These are phyloP conservation scores for Parasteatoda tepidariorum DNA, from an alignment of 1,140 invertebrate genomes.

Conservation along the genomic window DNA sequence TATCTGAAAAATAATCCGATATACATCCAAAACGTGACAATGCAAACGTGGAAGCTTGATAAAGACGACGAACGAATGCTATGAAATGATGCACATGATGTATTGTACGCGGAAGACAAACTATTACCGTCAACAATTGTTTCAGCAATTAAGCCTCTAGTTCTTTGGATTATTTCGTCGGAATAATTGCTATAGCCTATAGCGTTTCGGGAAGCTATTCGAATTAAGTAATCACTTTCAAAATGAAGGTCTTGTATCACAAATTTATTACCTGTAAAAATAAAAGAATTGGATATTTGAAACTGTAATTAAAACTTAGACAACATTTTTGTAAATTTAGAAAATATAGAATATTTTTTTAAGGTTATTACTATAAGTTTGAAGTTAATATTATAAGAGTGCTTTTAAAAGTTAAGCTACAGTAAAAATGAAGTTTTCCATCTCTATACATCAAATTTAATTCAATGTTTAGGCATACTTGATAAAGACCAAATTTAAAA, in stretches of 20 bases:
- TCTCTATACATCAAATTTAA: no score
- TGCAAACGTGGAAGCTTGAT: neutral
- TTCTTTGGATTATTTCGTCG: constrained; percentile 59
- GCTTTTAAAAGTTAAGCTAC: no score
- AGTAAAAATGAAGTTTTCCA: no score
- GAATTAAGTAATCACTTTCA: constrained; percentile 64
- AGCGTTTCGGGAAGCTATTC: constrained; percentile 63
- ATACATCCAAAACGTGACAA: no score
- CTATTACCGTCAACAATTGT: constrained; percentile 43
- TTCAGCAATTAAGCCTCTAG: constrained; percentile 57
- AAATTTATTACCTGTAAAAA: constrained; percentile 35
- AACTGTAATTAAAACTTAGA: neutral
- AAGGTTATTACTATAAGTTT: neutral
- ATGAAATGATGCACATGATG: neutral
- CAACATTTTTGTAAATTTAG: neutral
- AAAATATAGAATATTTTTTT: neutral
- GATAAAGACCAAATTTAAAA: no score
- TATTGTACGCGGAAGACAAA: constrained; percentile 54
- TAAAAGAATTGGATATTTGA: neutral
- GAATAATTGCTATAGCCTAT: constrained; percentile 65
- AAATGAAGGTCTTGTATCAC: constrained; percentile 59
- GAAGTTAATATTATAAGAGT: no score
- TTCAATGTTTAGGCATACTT: no score
- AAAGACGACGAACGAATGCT: neutral
- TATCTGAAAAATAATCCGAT: no score